Evolutionary conservation across 2,797 vertebrate genomes (phyloP), one percentile per base, ranked within the genome.

Genomic region (Rhinichthys osculus): DNA sequence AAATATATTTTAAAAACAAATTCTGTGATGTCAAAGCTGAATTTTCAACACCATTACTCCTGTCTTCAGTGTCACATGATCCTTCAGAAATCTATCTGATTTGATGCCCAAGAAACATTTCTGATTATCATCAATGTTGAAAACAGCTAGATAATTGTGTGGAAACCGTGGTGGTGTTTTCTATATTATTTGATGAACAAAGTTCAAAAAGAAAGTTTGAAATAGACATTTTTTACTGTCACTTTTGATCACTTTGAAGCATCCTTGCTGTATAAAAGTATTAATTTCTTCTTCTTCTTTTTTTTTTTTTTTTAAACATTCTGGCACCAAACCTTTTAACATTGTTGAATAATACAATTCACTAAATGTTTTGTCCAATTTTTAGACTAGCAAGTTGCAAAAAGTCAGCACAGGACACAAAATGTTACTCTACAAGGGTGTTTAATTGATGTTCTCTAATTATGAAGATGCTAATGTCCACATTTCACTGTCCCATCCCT

Each of bases 401-500:
- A 67, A 38, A 38, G 2, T 57, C 11, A 57, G 16, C 74, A 27
- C 54, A 59, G 3, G 23, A 17, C 33, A 59, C 76, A 78, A 71
- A 71, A 44, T 42, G 38, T 40, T 13, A 38, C 8, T 13, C 21
- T 17, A 14, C 21, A 59, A 3, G 19, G 21, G 3, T 62, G 54
- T 42, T 40, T 57, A 38, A 16, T 27, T 30, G 1, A 44, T 62
- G 27, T 72, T 62, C 3, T 30, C 50, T 40, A 3, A 5, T 80
- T 66, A n/a, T 64, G 17, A 33, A 30, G 14, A 42, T 67, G 42
- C 54, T 73, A 30, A 30, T 81, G 4, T 85, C 42, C 69, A 85
- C 23, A 73, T 72, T 79, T 72, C 23, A 81, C 54, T 50, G n/a
- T 57, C 35, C 64, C n/a, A 64, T 44, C 35, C 57, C 23, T 64